Evolutionary conservation across 37 sponge, comb jelly and placozoan species (phyloP), one percentile per base, ranked within the genome.

Genomic region (Aphrocallistes beatrix): DNA sequence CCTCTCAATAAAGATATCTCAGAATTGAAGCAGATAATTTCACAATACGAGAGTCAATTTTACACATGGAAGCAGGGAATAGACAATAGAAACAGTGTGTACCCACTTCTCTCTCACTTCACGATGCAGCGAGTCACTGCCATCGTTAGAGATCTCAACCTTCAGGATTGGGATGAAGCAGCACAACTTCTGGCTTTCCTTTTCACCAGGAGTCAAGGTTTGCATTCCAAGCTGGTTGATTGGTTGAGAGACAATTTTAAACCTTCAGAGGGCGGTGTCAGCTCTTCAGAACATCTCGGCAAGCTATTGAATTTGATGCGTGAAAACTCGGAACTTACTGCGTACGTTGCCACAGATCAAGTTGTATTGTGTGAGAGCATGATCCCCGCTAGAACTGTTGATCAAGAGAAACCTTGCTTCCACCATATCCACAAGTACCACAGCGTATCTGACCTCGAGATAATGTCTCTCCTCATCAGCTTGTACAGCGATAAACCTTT

Each of bases 51-150:
- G 34, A 21, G 25, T 6, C 34, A 25, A 30, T 60, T 60, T 28
- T 60, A 60, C n/a, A 60, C 25, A 32, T 60, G 75, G 75, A 60
- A 60, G 34, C 75, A 60, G n/a, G 75, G 75, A 32, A 60, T 60
- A 3, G 75, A 60, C n/a, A 28, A 60, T 6, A 19, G 75, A 3
- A 19, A 60, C 75, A 3, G 34, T 8, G n/a, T 30, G 6, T 60
- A 60, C 75, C 75, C 75, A 25, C 75, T 60, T 6, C 34, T 60
- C 6, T 60, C 75, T 13, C 75, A 60, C 75, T 60, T 60, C 34
- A 60, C 75, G n/a, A 60, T 60, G 75, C 75, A 60, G 34, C 25
- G 75, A 60, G 75, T 60, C 3, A 32, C 75, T 60, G 10, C 75
- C n/a, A 60, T 60, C 25, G n/a, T 60, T 25, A 60, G 21, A 60